Evolutionary conservation across 2,888 invertebrate species (phyloP), one percentile per base, ranked within the genome.

Genomic region (Muschampia plurimacula): DNA sequence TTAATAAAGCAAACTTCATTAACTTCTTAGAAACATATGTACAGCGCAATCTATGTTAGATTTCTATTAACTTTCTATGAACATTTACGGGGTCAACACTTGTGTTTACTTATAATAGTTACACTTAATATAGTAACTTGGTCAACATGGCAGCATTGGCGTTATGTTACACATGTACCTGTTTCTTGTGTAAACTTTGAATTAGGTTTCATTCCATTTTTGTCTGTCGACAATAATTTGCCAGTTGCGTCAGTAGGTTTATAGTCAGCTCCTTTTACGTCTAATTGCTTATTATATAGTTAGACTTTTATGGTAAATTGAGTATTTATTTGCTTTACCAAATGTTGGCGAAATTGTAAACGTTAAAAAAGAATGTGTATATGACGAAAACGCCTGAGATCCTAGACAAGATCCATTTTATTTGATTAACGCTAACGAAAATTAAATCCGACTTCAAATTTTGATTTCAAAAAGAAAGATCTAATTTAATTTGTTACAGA

Each of bases 31-130:
- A 70, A 64, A 44, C 70, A 70, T 70, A 44, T 52, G 62, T 69
- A 28, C 32, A 12, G 12, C 64, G 64, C 32, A 39, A 62, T 52
- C 67, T n/a, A 72, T 62, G 60, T 72, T 62, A 49, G 72, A 67
- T 62, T 67, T 67, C 62, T 60, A 72, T 67, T 71, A 66, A 60
- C 67, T 72, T 72, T 72, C 72, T 72, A 72, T 72, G 72, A 62
- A 67, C 72, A 72, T 66, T 66, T 67, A 72, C 67, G 72, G 67
- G 62, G 67, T 62, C 72, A 71, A 66, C 63, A 62, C 67, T 59
- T 71, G 64, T 64, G 65, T 67, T 62, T 72, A 62, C 67, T 67
- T 62, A 41, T 52, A 36, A 59, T 59, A 59, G 32, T 59, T 57
- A 57, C 57, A 28, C 57, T 57, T 49, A 71, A 66, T 60, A 57